Evolutionary conservation across 2,888 invertebrate species (phyloP), one percentile per base, ranked within the genome.

Genomic region (Heliothis peltigera): DNA sequence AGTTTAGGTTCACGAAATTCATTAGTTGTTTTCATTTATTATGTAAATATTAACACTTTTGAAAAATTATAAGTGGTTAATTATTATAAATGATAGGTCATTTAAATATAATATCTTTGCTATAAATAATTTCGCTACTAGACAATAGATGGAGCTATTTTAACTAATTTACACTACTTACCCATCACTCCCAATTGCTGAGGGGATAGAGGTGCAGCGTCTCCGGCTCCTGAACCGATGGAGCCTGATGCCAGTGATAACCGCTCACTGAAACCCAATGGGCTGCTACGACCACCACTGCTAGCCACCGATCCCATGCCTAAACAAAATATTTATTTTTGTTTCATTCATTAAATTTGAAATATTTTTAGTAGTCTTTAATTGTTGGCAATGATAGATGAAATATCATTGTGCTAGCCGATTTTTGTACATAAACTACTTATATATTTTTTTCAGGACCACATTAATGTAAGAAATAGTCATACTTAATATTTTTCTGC

Each of bases 171-270:
- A 2, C 58, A 12, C 8, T 35, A 96, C 97, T 97, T 91, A 97
- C 98, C 98, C 96, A 98, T 97, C 28, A 98, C 97, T 65, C 98
- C 98, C 32, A 98, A 95, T 83, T 98, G 98, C 86, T 98, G 98
- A 1, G 98, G 98, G 3, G 98, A 97, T 39, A 98, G 95, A 69
- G 96, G 96, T 1, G 96, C 95, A 39, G 96, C 96, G 74, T 96
- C 96, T 47, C 95, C 95, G 12, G 95, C 94, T 5, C 92, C 94
- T 1, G 95, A 95, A 0, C 96, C 96, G 59, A 96, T 92, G 43
- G 97, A 97, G 0, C 97, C 97, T 0, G 97, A 97, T 0, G 97
- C 97, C 69, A 97, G 82, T 0, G 97, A 97, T 46, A 96, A 88
- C 10, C 96, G 95, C 85, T 97, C 97, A 75, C 96, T 96, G 58